Evolutionary conservation across 2,113 vertebrate species (phyloP), one percentile per base, ranked within the genome.

Genomic region (Phylloscopus trochiloides): DNA sequence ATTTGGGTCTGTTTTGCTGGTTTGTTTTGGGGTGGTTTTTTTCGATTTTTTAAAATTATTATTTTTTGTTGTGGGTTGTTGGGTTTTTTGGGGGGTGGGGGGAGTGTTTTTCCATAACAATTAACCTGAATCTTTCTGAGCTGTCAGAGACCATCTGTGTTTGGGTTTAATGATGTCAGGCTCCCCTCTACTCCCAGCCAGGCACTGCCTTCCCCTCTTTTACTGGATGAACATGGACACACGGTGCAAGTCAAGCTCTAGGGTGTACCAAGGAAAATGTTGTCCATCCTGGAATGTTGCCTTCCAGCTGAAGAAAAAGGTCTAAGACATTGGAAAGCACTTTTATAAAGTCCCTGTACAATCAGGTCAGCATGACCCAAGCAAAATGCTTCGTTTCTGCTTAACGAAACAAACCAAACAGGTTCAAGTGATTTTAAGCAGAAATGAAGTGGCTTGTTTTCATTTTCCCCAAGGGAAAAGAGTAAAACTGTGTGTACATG

Each of bases 401-500:
- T 75, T 34, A 92, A 78, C 31, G 62, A 90, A 96, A 84, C 58
- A 73, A 77, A 94, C 29, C 57, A 93, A 94, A 95, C 7, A n/a
- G 26, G 17, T 86, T 74, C 17, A 24, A 74, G 73, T 17, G 31
- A 86, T 67, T 51, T 89, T 75, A 74, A 68, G 34, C 66, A 91
- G 80, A 89, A 92, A 50, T 17, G 7, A 86, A 83, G 32, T 36
- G 82, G 31, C 10, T 74, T 86, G 80, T 59, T 94, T 90, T 57
- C 32, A 21, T 92, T 81, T 92, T 87, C 21, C 61, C 29, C 62
- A 63, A 90, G 81, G 57, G 34, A 74, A 76, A 92, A 57, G 32
- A 55, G 31, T 54, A 66, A 76, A 92, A 66, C 25, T 66, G 1
- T 42, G 54, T 2, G 1, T 50, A 31, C 36, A 58, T 7, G 42